Base-by-base conservation (phyloP, 1,140 invertebrate genomes). In the Microvelia longipes region DNA sequence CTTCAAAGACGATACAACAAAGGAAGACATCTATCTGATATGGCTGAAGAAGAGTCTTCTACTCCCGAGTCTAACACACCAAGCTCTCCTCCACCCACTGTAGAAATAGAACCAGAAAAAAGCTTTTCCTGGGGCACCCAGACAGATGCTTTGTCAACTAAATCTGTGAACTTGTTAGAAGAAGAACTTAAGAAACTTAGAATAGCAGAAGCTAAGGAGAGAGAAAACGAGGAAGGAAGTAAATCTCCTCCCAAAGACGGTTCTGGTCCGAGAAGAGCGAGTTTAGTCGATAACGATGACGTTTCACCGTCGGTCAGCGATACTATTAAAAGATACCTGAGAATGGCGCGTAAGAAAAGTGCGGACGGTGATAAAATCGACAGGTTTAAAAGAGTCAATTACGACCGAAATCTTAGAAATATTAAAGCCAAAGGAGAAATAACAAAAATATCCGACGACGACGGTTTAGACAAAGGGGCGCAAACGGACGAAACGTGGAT, bases 371-470 rank as follows among this genome's bases (percentile, higher is more conserved):
- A 91, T 67, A 90, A 90, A 76, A 84, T 83, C 1, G 90, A 91
- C 75, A 83, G 88, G 24, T 94, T 93, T 74, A 92, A 92, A 76
- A 84, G 90, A 0, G 90, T 94, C 0, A 94, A 94, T 75, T 94
- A 94, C 75, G 92, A 94, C 75, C 83, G 88, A 35, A 92, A 91
- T 75, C 81, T 93, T 30, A 78, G 90, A 1, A 90, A 92, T 71
- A 93, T 93, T 27, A 92, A 90, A 75, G 85, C 90, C 0, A 90
- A 90, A 73, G 85, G 86, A 0, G 87, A 88, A 77, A 88, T 86
- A 1, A 86, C 86, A 1, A 87, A 86, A 35, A 85, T 87, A 0
- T 86, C 88, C 26, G 87, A 90, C 69, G 84, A 86, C 73, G 87
- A 90, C 69, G 88, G 85, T 0, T 82, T 86, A 24, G 84, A 83